Percentiles rank a stretch among this genome's conserved stretches.
phyloP scores from a whole-genome alignment of 2,797 vertebrate genomes.

The Platyrinchus mystaceus region DNA sequence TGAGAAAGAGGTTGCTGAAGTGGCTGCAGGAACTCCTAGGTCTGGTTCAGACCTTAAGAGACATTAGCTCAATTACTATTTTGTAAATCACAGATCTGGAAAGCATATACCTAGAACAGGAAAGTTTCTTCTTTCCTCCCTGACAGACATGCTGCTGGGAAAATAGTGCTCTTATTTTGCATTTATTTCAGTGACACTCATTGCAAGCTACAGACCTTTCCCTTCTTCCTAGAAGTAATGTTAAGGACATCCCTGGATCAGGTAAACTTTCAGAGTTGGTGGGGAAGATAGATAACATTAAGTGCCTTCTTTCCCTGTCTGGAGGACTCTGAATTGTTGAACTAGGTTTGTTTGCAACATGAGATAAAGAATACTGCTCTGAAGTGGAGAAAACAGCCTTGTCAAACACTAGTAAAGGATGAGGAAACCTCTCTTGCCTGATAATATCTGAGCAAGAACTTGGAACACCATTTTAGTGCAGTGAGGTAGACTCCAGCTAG shows the following conservation, averaged over 20 bases:
- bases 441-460: background rate
- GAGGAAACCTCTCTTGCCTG: background rate
- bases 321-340: background rate
- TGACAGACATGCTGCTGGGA: background rate
- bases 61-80: background rate
- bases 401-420: background rate
- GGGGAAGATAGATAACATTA: fast-evolving
- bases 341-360: background rate
- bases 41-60: background rate
- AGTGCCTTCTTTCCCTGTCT: background rate
- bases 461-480: background rate
- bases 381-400: background rate
- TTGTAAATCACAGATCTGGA: background rate
- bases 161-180: background rate
- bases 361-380: background rate
- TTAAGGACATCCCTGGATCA: background rate
- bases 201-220: background rate
- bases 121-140: background rate
- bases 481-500: background rate
- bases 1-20: background rate
- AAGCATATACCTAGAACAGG: background rate
- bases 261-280: background rate
- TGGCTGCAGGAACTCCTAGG: background rate
- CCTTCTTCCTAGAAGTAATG: background rate
- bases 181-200: background rate